These are phyloP conservation scores for Cydia amplana DNA, from an alignment of 1,140 invertebrate genomes.

Conservation along the genomic window DNA sequence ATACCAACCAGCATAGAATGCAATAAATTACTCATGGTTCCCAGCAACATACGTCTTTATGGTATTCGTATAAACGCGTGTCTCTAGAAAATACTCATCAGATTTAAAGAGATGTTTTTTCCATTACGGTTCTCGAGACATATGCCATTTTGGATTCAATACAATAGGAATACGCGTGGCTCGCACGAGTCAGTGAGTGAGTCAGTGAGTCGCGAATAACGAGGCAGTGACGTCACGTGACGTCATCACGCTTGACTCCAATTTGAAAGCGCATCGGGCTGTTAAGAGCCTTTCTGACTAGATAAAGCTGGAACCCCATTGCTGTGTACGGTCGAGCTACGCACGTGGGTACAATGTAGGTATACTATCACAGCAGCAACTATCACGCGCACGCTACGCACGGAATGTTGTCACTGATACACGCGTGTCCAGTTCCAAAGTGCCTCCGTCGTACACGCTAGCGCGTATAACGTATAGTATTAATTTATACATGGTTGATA, in stretches of 20 bases:
- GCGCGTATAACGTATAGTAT: too few species aligned
- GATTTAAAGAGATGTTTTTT: not conserved
- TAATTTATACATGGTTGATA: too few species aligned
- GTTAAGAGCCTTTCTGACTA: not conserved
- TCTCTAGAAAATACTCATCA: not conserved
- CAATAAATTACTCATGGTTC: not conserved
- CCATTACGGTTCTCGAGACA: not conserved
- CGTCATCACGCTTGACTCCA: conserved; percentile 15
- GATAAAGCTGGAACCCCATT: not conserved
- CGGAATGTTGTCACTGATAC: too few species aligned
- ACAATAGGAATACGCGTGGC: not conserved
- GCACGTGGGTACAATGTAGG: too few species aligned
- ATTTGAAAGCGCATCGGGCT: conserved; percentile 8
- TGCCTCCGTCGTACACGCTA: too few species aligned
- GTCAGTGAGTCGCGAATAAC: conserved; percentile 13
- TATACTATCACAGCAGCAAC: too few species aligned
- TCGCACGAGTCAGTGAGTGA: conserved; percentile 12
- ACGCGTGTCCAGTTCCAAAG: too few species aligned
- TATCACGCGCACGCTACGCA: too few species aligned
- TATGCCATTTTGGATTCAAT: not conserved
- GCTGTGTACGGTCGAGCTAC: too few species aligned
- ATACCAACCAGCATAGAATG: not conserved
- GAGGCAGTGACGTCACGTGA: conserved; percentile 19
- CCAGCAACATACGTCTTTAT: not conserved
- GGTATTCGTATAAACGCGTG: not conserved